Evolutionary conservation across 2,113 vertebrate species (phyloP).

Genomic region (Heterotis niloticus): DNA sequence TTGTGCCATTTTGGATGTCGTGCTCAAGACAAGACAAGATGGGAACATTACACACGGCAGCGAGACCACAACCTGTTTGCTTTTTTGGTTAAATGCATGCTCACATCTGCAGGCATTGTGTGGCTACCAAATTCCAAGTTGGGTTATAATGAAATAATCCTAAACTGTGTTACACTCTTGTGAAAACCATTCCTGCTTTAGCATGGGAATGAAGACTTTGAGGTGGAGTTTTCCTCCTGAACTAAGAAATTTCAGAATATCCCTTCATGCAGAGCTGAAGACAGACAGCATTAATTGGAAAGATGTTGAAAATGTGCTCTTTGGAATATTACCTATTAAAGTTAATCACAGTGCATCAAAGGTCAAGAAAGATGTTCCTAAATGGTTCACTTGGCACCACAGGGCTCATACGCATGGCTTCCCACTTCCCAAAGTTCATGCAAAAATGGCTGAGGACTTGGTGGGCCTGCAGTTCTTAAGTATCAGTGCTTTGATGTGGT

Average conservation of each 20-base stretch:
- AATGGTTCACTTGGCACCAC: slow-evolving; percentile 3
- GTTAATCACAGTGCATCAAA: slow-evolving; percentile 4
- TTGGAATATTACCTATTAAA: not conserved
- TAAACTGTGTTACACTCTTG: not conserved
- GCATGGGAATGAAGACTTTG: not conserved
- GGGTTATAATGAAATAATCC: not conserved
- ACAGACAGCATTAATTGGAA: not conserved
- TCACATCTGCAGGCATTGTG: not conserved
- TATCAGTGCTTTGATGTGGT: not conserved
- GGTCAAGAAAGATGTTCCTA: not conserved
- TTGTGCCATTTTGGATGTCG: not conserved
- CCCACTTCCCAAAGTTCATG: not conserved
- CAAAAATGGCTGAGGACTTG: not conserved
- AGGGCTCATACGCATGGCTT: slow-evolving; percentile 5
- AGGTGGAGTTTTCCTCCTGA: not conserved
- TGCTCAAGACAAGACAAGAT: not conserved
- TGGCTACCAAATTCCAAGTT: not conserved
- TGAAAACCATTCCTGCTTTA: not conserved
- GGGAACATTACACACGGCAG: not conserved
- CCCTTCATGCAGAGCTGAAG: not conserved
- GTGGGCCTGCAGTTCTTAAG: not conserved
- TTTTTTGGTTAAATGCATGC: not conserved
- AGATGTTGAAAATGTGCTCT: not conserved
- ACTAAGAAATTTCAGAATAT: not conserved
- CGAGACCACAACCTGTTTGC: not conserved